Base-by-base conservation (phyloP, 2,888 invertebrate genomes). In the Pyrochroa serraticornis region DNA sequence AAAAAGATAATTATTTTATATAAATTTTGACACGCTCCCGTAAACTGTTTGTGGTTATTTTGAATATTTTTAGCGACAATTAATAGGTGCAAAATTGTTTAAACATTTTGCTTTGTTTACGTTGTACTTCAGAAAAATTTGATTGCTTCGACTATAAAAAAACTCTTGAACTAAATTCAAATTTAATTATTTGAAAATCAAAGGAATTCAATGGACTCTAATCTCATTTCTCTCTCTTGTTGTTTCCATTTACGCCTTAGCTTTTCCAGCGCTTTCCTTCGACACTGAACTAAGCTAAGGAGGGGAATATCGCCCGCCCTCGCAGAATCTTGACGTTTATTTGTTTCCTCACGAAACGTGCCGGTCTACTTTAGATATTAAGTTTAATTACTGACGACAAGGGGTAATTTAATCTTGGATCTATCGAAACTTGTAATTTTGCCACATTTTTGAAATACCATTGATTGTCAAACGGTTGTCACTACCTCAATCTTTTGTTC, bases 361-460 rank as follows among this genome's bases (percentile, higher is more conserved):
- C 38, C 49, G 49, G 38, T 53, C 48, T 55, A 38, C 43, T 49
- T 48, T 58, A 48, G 62, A 64, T 64, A 60, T 61, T 58, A 62
- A 60, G 49, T 66, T 58, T 66, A 66, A 66, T 66, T 64, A 60
- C 60, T 49, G 56, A 45, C 48, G 63, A 60, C 63, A 63, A 45
- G 22, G 22, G 60, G 62, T 54, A 58, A 62, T 64, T 62, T 61
- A 63, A 61, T 61, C 59, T 56, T 58, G 22, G 22, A 22, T 22
- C 22, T 5, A 22, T 22, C 22, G 22, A 22, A 22, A 22, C 22
- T 22, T 22, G 22, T 22, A 22, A 22, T 22, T n/a, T 22, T 22
- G 22, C 22, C 22, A 22, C 22, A 22, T 22, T 22, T 22, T 22
- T 22, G 22, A 5, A 22, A 22, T 22, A 22, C 5, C 22, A 22